A percentile compares a stretch with the other conserved stretches of the same genome.
These are phyloP conservation scores for Gorilla gorilla DNA, from an alignment of 2,113 vertebrate genomes.

Conservation along the genomic window DNA sequence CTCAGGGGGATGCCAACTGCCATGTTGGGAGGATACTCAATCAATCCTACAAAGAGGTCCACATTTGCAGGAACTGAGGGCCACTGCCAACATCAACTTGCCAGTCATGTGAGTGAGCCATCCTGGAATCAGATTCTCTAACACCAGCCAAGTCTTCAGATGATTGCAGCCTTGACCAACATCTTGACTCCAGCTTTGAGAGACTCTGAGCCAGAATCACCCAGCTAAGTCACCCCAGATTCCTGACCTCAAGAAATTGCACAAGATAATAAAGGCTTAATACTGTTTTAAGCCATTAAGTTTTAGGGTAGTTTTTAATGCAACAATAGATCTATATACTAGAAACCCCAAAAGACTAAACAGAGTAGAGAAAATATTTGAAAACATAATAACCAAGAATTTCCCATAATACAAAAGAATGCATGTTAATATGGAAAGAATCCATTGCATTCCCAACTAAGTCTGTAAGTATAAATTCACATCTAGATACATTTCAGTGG, in stretches of 20 bases:
- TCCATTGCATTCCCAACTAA: background rate
- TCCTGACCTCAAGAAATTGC: background rate
- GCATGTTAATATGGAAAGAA: background rate
- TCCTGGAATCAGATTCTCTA: background rate
- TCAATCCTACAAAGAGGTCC: background rate
- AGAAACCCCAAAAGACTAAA: background rate
- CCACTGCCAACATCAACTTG: background rate
- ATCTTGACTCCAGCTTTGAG: background rate
- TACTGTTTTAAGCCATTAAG: background rate
- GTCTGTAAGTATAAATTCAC: background rate
- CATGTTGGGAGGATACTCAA: background rate
- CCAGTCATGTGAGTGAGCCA: background rate
- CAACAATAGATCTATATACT: background rate
- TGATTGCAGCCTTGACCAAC: background rate
- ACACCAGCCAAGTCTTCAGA: background rate
- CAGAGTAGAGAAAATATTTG: background rate
- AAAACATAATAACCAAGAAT: background rate
- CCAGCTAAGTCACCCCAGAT: background rate
- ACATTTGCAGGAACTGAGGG: background rate
- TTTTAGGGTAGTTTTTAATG: background rate
- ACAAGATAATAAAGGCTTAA: background rate
- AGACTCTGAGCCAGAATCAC: background rate
- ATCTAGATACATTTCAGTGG: background rate
- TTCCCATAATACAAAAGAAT: background rate
- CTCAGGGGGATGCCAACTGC: background rate